These are phyloP conservation scores for Pelagia noctiluca DNA, from an alignment of 30 jellyfish, hydroid and myxozoan species.

Conservation along the genomic window DNA sequence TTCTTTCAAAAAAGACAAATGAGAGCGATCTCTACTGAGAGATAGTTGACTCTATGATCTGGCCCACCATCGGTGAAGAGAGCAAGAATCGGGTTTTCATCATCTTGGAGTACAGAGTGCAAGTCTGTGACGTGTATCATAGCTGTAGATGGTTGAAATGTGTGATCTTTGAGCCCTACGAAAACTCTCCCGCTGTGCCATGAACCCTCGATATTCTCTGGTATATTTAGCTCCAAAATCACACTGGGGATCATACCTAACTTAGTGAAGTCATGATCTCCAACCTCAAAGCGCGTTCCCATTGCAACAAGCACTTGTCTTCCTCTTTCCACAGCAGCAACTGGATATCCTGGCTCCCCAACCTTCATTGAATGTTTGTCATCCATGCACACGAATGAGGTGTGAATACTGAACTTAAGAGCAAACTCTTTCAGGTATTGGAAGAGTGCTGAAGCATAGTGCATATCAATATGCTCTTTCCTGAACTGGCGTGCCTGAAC, in stretches of 20 bases:
- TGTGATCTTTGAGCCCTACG: constrained; percentile 46
- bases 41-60: constrained; percentile 45
- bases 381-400: constrained; percentile 27
- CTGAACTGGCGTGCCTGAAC: constrained; percentile 39
- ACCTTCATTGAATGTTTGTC: constrained; percentile 29
- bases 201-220: constrained; percentile 22
- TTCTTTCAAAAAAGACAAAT: constrained; percentile 11
- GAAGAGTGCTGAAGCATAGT: constrained; percentile 21
- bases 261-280: constrained; percentile 49
- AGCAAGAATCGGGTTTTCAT: constrained; percentile 19
- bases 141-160: constrained; percentile 47
- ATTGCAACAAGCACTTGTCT: constrained; percentile 22
- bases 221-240: constrained; percentile 30
- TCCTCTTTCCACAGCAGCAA: constrained; percentile 52
- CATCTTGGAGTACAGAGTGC: background rate
- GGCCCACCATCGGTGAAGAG: constrained; percentile 56
- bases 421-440: constrained; percentile 35
- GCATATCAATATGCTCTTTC: constrained; percentile 14
- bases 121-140: constrained; percentile 42
- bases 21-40: constrained; percentile 37
- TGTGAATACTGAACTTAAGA: background rate
- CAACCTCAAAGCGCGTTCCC: constrained; percentile 25
- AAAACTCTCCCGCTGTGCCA: constrained; percentile 37
- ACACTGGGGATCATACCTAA: constrained; percentile 45
- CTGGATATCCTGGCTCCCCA: constrained; percentile 49